These are phyloP conservation scores for Eupithecia subfuscata DNA, from an alignment of 2,888 invertebrate species.

Conservation along the genomic window DNA sequence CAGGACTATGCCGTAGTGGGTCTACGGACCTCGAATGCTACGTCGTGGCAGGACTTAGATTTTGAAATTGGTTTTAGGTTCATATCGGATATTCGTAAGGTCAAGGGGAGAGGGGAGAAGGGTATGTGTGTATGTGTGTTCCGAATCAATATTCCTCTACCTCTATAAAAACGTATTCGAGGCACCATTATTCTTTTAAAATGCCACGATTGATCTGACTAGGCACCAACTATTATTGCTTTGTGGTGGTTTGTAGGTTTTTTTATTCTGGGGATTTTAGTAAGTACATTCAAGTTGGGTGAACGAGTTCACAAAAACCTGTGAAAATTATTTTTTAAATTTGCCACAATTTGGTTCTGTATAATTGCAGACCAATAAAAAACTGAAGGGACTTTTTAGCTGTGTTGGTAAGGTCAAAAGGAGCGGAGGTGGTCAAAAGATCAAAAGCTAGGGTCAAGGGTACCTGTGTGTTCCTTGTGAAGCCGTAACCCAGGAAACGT, in stretches of 20 bases:
- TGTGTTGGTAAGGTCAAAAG: neutral
- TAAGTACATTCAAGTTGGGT: too few species aligned
- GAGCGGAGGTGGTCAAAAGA: too few species aligned
- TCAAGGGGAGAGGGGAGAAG: neutral
- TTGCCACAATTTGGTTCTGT: neutral
- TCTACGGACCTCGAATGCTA: neutral
- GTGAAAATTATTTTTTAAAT: too few species aligned
- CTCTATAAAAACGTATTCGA: neutral
- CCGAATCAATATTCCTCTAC: neutral
- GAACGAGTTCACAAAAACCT: too few species aligned
- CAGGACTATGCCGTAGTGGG: too few species aligned
- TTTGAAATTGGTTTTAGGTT: too few species aligned
- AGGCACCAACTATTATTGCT: neutral
- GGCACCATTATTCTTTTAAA: neutral
- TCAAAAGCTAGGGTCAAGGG: neutral
- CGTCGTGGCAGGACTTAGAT: neutral
- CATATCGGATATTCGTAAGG: neutral
- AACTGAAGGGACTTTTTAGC: neutral
- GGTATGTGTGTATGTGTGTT: neutral
- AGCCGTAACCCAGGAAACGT: slow-evolving; percentile 95
- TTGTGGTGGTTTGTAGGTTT: neutral
- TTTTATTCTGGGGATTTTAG: too few species aligned
- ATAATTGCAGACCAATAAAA: neutral
- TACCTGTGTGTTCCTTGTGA: slow-evolving; percentile 95
- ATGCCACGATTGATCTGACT: neutral